Percentiles rank a stretch among this genome's conserved stretches.
phyloP scores from a whole-genome alignment of 2,113 vertebrate genomes.

The Polypterus senegalus region DNA sequence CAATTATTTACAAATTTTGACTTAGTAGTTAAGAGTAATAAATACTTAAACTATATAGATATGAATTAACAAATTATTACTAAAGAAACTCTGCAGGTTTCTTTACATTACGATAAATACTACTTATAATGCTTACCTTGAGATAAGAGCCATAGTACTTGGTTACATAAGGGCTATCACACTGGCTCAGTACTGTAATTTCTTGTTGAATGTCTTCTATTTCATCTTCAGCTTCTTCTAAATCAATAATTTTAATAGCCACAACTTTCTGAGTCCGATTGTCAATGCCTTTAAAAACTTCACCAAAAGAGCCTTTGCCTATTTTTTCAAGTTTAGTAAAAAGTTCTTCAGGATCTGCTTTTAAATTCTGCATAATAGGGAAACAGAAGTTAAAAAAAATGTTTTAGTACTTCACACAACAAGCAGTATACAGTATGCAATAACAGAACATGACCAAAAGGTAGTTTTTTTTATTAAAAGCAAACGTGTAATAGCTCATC shows the following conservation, averaged over 20 bases:
- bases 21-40: no score
- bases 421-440: no score
- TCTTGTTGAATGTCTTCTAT: slow-evolving; percentile 98
- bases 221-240: slow-evolving; percentile 96
- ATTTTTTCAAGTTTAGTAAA: slow-evolving; percentile 94
- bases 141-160: slow-evolving; percentile 96
- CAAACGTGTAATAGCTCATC: no score
- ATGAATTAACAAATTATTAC: no score
- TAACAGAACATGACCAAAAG: no score
- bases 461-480: no score
- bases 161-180: slow-evolving; percentile 93
- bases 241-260: slow-evolving; percentile 96
- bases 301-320: slow-evolving; percentile 93
- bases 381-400: slow-evolving; percentile 10
- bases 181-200: slow-evolving; percentile 96
- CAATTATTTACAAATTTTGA: no score
- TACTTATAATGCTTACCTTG: slow-evolving; percentile 59
- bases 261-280: slow-evolving; percentile 91
- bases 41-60: no score
- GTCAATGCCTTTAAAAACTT: slow-evolving; percentile 98
- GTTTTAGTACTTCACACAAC: no score
- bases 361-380: slow-evolving; percentile 59
- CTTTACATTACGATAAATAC: neutral
- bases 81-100: neutral
- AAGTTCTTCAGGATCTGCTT: slow-evolving; percentile 81